Conservation (phyloP, 2,888 invertebrate genomes). For the Salpingus planirostris region DNA sequence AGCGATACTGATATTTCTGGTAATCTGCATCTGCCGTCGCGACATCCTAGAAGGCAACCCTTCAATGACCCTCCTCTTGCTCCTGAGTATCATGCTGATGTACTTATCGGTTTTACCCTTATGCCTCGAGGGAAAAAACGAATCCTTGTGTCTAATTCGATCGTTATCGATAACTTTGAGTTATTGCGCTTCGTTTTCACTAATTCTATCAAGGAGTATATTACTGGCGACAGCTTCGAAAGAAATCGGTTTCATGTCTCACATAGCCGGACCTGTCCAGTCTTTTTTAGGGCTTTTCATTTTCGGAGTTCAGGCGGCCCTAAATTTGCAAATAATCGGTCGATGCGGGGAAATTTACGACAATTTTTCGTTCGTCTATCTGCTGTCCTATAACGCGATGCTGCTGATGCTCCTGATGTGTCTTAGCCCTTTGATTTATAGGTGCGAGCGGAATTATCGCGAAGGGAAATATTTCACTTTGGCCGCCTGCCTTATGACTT, state of each 20-base stretch:
- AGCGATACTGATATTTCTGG: constrained; percentile 56
- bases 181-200: constrained; percentile 54
- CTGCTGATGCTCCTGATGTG: constrained; percentile 49
- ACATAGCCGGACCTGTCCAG: constrained; percentile 62
- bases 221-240: constrained; percentile 58
- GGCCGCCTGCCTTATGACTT: constrained; percentile 46
- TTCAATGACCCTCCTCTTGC: constrained; percentile 42
- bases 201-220: constrained; percentile 54
- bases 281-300: constrained; percentile 55
- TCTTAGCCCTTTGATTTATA: constrained; percentile 52
- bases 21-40: constrained; percentile 53
- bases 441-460: constrained; percentile 57
- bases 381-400: constrained; percentile 54
- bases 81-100: constrained; percentile 43
- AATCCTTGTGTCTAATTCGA: constrained; percentile 47
- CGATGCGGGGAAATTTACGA: constrained; percentile 44
- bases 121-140: constrained; percentile 36
- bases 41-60: constrained; percentile 63
- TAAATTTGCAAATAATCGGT: constrained; percentile 43
- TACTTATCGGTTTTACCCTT: constrained; percentile 46
- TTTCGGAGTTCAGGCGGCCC: constrained; percentile 50
- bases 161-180: constrained; percentile 51
- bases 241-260: constrained; percentile 58
- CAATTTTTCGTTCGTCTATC: constrained; percentile 43
- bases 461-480: constrained; percentile 53